Percentiles rank a stretch among this genome's conserved stretches.
phyloP scores from a whole-genome alignment of 2,797 vertebrate genomes.

The Cryptoprocta ferox region DNA sequence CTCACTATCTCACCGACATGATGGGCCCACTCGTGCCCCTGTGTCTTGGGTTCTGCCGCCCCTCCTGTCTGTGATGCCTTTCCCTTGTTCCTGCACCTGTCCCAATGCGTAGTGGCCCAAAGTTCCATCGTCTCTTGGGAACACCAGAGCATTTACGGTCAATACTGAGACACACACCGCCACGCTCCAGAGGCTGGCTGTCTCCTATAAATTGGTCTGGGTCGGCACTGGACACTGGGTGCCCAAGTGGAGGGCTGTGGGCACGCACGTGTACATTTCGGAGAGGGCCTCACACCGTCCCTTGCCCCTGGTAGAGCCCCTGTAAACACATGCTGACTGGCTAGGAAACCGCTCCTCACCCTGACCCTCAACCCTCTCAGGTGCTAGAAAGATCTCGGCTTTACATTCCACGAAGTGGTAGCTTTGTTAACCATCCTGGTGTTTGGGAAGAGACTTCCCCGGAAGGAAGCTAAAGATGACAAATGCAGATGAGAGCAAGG shows the following conservation, averaged over 20 bases:
- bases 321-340: not conserved
- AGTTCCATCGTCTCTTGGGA: not conserved
- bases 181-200: not conserved
- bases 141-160: too few species aligned
- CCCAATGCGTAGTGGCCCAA: not conserved
- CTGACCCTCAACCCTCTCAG: not conserved
- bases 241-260: not conserved
- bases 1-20: not conserved
- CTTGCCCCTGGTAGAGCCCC: not conserved
- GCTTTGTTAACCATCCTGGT: not conserved
- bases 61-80: not conserved
- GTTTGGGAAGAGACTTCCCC: not conserved
- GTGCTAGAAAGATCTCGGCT: too few species aligned
- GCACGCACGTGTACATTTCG: not conserved
- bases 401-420: not conserved
- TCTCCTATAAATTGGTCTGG: not conserved
- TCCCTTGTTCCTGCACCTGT: not conserved
- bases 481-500: not conserved
- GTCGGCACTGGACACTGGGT: not conserved
- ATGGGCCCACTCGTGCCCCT: not conserved
- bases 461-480: not conserved
- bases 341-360: not conserved
- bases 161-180: fast-evolving
- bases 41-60: not conserved
- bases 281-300: not conserved